These are phyloP conservation scores for Cheilosia pagana DNA, from an alignment of 2,888 invertebrate genomes.

Conservation along the genomic window DNA sequence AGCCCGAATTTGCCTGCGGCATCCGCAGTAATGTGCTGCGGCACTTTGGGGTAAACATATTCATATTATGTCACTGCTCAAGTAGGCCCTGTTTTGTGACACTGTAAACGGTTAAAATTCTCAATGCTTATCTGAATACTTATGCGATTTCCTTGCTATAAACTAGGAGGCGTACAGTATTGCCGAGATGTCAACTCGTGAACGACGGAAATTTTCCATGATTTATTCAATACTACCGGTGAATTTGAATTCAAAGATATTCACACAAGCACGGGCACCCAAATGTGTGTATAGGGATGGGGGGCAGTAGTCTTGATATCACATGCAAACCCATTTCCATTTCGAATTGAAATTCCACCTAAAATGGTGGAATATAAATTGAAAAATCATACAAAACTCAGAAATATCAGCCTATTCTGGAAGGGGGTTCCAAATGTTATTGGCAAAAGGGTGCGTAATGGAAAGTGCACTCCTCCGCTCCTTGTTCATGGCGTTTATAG, in stretches of 20 bases:
- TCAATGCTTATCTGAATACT: slow-evolving; percentile 49
- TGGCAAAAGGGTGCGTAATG: slow-evolving; percentile 15
- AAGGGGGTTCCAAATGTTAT: background rate
- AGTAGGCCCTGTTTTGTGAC: slow-evolving; percentile 7
- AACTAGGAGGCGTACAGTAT: background rate
- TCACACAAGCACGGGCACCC: too few relatives aligned
- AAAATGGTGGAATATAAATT: slow-evolving; percentile 59
- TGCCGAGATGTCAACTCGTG: slow-evolving; percentile 17
- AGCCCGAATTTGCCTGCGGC: slow-evolving; percentile 32
- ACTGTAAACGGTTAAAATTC: slow-evolving; percentile 45
- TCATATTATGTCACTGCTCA: slow-evolving; percentile 36
- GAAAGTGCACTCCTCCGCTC: background rate
- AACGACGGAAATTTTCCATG: slow-evolving; percentile 42
- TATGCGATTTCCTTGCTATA: slow-evolving; percentile 2
- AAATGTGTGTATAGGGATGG: too few relatives aligned
- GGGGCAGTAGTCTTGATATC: background rate
- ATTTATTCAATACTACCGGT: slow-evolving; percentile 65
- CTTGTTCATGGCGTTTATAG: too few relatives aligned
- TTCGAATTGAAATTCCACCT: slow-evolving; percentile 59
- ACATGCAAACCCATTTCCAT: slow-evolving; percentile 53
- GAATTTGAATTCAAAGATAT: slow-evolving; percentile 55
- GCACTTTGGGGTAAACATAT: slow-evolving; percentile 43
- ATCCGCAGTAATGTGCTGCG: slow-evolving; percentile 3
- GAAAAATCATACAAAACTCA: slow-evolving; percentile 58
- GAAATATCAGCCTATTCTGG: slow-evolving; percentile 14